Conservation (phyloP, 2,797 vertebrate genomes). For the Octomys mimax region DNA sequence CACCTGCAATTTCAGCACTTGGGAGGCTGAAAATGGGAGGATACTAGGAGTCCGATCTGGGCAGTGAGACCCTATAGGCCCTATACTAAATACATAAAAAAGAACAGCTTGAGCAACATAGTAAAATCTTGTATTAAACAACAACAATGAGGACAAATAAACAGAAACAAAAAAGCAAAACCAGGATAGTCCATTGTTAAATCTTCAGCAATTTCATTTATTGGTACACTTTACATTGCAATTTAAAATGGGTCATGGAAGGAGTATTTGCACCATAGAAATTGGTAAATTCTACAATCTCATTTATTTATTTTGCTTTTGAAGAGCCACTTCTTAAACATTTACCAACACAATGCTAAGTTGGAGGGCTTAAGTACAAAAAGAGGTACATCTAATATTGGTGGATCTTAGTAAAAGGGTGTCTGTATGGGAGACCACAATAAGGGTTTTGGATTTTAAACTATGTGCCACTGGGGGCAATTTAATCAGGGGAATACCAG, state of each 20-base stretch:
- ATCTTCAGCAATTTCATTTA: constrained; percentile 35
- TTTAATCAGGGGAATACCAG: neutral
- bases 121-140: neutral
- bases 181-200: neutral
- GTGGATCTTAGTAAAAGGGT: neutral
- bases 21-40: no score
- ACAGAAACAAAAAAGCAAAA: neutral
- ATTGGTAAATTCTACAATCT: neutral
- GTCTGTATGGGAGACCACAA: neutral
- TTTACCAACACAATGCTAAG: neutral
- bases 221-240: constrained; percentile 30
- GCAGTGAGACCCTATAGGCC: no score
- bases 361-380: neutral
- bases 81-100: no score
- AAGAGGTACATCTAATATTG: neutral
- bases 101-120: neutral
- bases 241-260: neutral
- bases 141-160: neutral
- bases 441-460: constrained; percentile 17
- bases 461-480: neutral
- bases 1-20: no score
- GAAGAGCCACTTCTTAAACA: neutral
- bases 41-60: no score
- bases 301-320: constrained; percentile 47
- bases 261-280: constrained; percentile 12